Evolutionary conservation across 2,888 invertebrate species (phyloP), one percentile per base, ranked within the genome.

Genomic region (Nemotelus pantherinus): DNA sequence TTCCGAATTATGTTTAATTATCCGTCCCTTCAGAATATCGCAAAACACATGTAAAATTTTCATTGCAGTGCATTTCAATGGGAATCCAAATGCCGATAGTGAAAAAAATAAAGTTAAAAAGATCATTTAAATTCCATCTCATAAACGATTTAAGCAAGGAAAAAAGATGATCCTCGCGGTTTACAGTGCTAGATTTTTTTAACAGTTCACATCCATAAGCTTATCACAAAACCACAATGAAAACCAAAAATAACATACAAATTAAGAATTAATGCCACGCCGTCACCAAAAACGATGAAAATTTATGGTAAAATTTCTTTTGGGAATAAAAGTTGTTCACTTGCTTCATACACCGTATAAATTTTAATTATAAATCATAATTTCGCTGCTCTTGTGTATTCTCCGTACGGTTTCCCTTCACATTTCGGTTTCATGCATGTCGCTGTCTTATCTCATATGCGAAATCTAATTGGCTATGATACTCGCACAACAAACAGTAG

Each of bases 311-410:
- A 70, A n/a, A 70, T 53, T 70, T 70, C 70, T 70, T 70, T 55
- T 41, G 70, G 70, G 70, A 70, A 50, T 55, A 43, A 43, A 70
- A 70, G 43, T 70, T 70, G 44, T 70, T 70, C 50, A 43, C 70
- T 70, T 70, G 70, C 41, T 41, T 55, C 3, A 70, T 55, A 70
- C 43, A 53, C 55, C 55, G 10, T 43, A 70, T 70, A 70, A 70
- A 70, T 70, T 70, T 70, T 55, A 70, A 70, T 70, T 70, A 70
- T 70, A 70, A 70, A 70, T 55, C 50, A 53, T 55, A 70, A 70
- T 70, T 70, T 70, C 53, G 55, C 70, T 47, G 9, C 47, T 55
- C 60, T 43, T 50, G 68, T 55, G 5, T 5, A 41, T 41, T 70
- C 6, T 25, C 63, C 67, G 63, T 63, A 6, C 3, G 43, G 6